Evolutionary conservation across 2,888 invertebrate species (phyloP), one percentile per base, ranked within the genome.

Genomic region (Physocephala rufipes): DNA sequence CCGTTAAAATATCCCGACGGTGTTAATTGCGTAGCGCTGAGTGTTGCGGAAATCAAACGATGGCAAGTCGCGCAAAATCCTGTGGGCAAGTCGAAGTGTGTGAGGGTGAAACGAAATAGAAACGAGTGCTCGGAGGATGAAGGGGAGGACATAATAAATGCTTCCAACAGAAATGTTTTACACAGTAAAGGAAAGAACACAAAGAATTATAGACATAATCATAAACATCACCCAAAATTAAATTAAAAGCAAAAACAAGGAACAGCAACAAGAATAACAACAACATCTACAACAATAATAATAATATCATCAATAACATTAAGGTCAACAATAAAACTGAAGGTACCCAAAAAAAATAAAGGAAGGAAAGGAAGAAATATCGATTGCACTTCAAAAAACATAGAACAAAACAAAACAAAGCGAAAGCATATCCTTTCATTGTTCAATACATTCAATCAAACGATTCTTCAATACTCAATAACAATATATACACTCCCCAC

Each of bases 381-480:
- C 66, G 66, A 66, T 66, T 66, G 53, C 66, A 19, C 53, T 15
- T 66, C 21, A 36, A 36, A 36, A 36, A 36, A 36, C 4, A 36
- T 9, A 4, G 9, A 36, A 36, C 36, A 36, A 36, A 36, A 36
- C 36, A 4, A 36, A 36, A 36, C 36, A 36, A 36, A 36, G 9
- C 36, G 9, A 36, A 9, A 36, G 9, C 36, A 36, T 36, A 36
- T 36, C 53, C 53, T 53, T 53, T 12, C 15, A 53, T 53, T 53
- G 53, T 53, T 13, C 53, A 9, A 4, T 36, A 9, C 36, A 36
- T 36, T 36, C 36, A 36, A 36, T 36, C 36, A 36, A 36, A 7
- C 36, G 36, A 9, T 36, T 7, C 36, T 36, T 36, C 9, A n/a
- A n/a, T n/a, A n/a, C n/a, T n/a, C n/a, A n/a, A n/a, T n/a, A n/a